These are phyloP conservation scores for Galemys pyrenaicus DNA, from an alignment of 2,113 vertebrate species.

Conservation along the genomic window DNA sequence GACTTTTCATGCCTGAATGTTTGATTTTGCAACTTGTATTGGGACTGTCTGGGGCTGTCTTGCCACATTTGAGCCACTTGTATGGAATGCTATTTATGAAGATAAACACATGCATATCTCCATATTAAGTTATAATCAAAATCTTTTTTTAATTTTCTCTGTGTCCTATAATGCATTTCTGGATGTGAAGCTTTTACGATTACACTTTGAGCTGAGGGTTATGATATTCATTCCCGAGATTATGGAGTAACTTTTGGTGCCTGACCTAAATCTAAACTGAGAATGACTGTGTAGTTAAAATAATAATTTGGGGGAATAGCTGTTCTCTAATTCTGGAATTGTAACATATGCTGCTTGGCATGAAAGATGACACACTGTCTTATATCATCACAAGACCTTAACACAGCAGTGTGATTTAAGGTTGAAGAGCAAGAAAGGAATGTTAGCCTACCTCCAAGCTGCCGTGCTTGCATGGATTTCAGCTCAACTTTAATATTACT, in stretches of 20 bases:
- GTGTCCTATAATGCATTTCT: constrained; percentile 51
- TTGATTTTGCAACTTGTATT: constrained; percentile 85
- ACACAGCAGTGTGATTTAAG: constrained; percentile 82
- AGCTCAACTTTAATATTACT: constrained; percentile 83
- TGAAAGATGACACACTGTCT: constrained; percentile 80
- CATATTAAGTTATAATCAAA: constrained; percentile 69
- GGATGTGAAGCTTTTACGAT: constrained; percentile 64
- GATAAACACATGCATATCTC: constrained; percentile 76
- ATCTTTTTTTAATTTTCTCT: constrained; percentile 66
- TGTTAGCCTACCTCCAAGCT: constrained; percentile 80
- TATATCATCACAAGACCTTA: constrained; percentile 74
- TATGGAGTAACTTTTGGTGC: constrained; percentile 76
- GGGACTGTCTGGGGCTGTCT: constrained; percentile 75
- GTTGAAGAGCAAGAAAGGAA: constrained; percentile 76
- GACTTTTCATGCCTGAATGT: constrained; percentile 87
- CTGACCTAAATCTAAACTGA: constrained; percentile 81
- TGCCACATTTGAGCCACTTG: constrained; percentile 80
- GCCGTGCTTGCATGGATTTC: constrained; percentile 82
- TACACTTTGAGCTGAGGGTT: constrained; percentile 52
- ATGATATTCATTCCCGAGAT: constrained; percentile 75
- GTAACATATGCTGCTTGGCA: constrained; percentile 74
- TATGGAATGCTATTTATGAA: constrained; percentile 80
- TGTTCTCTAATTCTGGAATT: constrained; percentile 78
- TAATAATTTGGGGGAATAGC: constrained; percentile 78
- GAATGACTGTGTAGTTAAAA: constrained; percentile 82